A percentile compares a stretch with the other conserved stretches of the same genome.
phyloP scores from a whole-genome alignment of 1,140 invertebrate genomes.

The Aphaenogaster floridana region DNA sequence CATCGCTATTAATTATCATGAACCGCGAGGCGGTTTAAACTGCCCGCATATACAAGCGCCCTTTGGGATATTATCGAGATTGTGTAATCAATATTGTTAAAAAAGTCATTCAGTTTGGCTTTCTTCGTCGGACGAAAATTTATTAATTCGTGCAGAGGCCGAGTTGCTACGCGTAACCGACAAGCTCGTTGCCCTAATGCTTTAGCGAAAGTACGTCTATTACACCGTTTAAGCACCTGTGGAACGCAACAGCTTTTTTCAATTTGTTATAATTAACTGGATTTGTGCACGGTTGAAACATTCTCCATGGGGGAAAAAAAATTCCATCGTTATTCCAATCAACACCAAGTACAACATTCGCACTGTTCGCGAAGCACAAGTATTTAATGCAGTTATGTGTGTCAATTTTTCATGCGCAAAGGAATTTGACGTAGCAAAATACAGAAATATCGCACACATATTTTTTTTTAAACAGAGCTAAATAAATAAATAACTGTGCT shows the following conservation, averaged over 20 bases:
- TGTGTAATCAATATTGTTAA: neutral
- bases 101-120: neutral
- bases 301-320: neutral
- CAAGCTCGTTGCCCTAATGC: neutral
- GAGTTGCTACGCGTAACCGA: neutral
- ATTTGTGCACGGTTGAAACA: neutral
- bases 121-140: neutral
- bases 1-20: slow-evolving; percentile 72
- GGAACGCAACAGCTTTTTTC: slow-evolving; percentile 5
- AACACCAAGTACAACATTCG: slow-evolving; percentile 45
- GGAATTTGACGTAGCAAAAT: slow-evolving; percentile 19
- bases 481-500: slow-evolving; percentile 42
- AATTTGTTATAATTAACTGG: slow-evolving; percentile 31
- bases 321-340: slow-evolving; percentile 41
- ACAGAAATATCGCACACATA: slow-evolving; percentile 19
- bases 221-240: slow-evolving; percentile 19
- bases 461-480: slow-evolving; percentile 24
- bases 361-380: neutral
- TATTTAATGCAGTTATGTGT: slow-evolving; percentile 44
- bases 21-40: slow-evolving; percentile 39
- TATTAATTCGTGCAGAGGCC: neutral
- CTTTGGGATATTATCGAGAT: slow-evolving; percentile 30
- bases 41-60: slow-evolving; percentile 3
- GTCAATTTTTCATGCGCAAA: slow-evolving; percentile 37
- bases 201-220: slow-evolving; percentile 28